Conservation (phyloP, 2,113 vertebrate species). For the Prunella fulvescens region DNA sequence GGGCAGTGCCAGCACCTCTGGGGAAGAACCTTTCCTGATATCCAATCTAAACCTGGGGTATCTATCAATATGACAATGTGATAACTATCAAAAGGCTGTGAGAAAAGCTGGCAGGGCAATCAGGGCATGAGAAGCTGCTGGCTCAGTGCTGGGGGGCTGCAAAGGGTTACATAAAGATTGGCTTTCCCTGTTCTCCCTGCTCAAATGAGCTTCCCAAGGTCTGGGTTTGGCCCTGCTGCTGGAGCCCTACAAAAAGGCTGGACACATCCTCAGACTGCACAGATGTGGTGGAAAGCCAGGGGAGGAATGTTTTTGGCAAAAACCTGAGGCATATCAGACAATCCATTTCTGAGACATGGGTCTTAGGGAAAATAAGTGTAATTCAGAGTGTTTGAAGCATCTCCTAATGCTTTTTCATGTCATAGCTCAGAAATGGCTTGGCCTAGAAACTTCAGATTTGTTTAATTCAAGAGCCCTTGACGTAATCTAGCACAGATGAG, state of each 20-base stretch:
- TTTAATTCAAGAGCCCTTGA: slow-evolving; percentile 69
- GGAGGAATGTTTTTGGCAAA: slow-evolving; percentile 12
- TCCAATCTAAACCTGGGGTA: not conserved
- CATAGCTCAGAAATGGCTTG: slow-evolving; percentile 65
- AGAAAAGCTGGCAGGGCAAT: not conserved
- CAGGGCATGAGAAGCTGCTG: not conserved
- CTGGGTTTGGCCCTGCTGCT: not conserved
- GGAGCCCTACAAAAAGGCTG: not conserved
- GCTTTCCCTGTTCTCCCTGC: not conserved
- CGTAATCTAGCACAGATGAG: slow-evolving; percentile 65
- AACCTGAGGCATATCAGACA: not conserved
- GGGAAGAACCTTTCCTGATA: fast-evolving
- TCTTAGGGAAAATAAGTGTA: slow-evolving; percentile 53
- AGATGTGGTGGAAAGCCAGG: not conserved
- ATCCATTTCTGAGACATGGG: slow-evolving; percentile 35
- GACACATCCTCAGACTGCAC: not conserved
- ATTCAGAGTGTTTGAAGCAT: slow-evolving; percentile 58
- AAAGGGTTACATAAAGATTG: not conserved
- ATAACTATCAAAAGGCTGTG: not conserved
- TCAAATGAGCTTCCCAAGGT: not conserved
- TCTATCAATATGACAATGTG: not conserved
- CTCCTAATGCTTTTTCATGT: slow-evolving; percentile 68
- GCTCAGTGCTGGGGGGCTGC: not conserved
- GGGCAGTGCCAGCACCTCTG: not conserved
- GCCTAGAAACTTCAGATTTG: slow-evolving; percentile 74